These are phyloP conservation scores for Ascidia mentula DNA, from an alignment of 23 tunicate genomes.

Conservation along the genomic window DNA sequence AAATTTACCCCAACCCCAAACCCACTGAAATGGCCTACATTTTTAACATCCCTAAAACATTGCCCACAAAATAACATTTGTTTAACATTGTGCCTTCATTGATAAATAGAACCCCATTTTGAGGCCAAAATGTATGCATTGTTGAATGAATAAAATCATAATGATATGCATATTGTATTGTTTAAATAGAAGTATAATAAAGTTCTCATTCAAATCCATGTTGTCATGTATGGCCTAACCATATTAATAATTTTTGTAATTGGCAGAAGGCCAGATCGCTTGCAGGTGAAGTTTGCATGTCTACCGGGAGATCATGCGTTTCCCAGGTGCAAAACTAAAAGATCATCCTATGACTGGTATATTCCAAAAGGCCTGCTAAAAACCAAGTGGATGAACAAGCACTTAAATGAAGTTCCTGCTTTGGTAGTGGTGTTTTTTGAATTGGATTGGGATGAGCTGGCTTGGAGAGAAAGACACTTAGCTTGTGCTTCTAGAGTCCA, in stretches of 20 bases:
- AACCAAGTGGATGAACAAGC: constrained; percentile 80
- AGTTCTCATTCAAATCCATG: background rate
- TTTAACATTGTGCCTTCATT: too few species aligned
- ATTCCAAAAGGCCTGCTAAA: constrained; percentile 89
- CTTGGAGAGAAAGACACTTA: constrained; percentile 78
- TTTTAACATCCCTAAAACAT: too few species aligned
- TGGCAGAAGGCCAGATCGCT: constrained; percentile 58
- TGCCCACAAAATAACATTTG: too few species aligned
- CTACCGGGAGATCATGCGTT: constrained; percentile 85
- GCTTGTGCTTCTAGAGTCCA: constrained; percentile 91
- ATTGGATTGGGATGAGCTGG: constrained; percentile 89
- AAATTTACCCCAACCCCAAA: too few species aligned
- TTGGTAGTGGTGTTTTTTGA: constrained; percentile 89
- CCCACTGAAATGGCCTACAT: too few species aligned
- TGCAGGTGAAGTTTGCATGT: constrained; percentile 62
- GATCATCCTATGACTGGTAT: constrained; percentile 94
- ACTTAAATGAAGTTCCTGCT: constrained; percentile 61
- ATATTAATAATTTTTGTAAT: too few species aligned
- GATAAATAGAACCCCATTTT: too few species aligned
- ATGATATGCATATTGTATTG: background rate
- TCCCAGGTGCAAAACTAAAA: constrained; percentile 66
- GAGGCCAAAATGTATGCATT: too few species aligned
- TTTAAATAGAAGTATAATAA: background rate
- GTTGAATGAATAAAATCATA: too few species aligned
- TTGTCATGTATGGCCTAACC: background rate